Evolutionary conservation across 1,140 invertebrate species (phyloP).

Genomic region (Mylabris phalerata): DNA sequence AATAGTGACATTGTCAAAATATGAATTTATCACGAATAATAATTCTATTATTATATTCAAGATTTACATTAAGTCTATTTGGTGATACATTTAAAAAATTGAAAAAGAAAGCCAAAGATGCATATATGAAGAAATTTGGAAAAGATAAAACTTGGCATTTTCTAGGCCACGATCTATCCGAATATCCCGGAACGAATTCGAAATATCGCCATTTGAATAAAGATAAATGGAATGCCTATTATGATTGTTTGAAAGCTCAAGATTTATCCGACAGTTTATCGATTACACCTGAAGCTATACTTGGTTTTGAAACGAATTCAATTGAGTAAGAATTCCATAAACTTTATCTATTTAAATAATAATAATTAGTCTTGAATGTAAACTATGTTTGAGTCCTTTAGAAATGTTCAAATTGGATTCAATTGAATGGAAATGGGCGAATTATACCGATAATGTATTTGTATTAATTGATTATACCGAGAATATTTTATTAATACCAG

Average conservation of each 20-base stretch:
- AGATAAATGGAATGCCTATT: slow-evolving; percentile 47
- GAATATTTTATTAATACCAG: slow-evolving; percentile 41
- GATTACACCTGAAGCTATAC: slow-evolving; percentile 39
- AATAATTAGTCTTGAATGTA: slow-evolving; percentile 44
- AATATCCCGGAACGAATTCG: slow-evolving; percentile 44
- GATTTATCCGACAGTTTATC: slow-evolving; percentile 34
- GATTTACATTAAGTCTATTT: slow-evolving; percentile 1
- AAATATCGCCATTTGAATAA: slow-evolving; percentile 38
- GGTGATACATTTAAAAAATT: slow-evolving; percentile 24
- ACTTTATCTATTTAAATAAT: neutral
- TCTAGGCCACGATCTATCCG: slow-evolving; percentile 38
- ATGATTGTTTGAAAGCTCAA: slow-evolving; percentile 43
- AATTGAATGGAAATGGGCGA: slow-evolving; percentile 45
- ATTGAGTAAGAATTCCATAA: slow-evolving; percentile 35
- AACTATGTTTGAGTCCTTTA: slow-evolving; percentile 46
- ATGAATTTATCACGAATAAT: neutral
- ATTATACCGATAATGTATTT: slow-evolving; percentile 25
- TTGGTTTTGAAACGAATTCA: slow-evolving; percentile 42
- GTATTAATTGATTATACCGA: slow-evolving; percentile 38
- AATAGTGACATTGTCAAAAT: slow-evolving; percentile 1
- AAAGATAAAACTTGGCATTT: slow-evolving; percentile 38
- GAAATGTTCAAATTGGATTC: slow-evolving; percentile 37
- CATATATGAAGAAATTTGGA: slow-evolving; percentile 33
- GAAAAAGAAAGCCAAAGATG: slow-evolving; percentile 37
- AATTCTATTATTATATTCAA: neutral